Conservation (phyloP, 2,888 invertebrate genomes). For the Acanthosepion lycidas region DNA sequence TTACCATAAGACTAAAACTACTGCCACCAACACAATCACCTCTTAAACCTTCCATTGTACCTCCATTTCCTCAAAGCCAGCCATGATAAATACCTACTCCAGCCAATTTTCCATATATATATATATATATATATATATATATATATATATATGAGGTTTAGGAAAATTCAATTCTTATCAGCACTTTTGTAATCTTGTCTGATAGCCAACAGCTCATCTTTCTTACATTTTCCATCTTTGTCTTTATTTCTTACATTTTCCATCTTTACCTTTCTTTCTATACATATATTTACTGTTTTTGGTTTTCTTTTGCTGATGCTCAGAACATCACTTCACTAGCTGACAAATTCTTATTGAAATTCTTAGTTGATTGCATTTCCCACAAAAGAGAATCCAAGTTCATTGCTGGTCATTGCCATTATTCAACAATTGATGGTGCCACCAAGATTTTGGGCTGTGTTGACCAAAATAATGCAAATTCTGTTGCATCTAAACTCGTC, state of each 20-base stretch:
- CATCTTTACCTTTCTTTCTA: background rate
- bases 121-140: background rate
- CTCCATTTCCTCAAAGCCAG: background rate
- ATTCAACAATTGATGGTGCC: background rate
- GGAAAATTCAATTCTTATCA: background rate
- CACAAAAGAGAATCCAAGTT: background rate
- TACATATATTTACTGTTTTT: background rate
- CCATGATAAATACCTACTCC: background rate
- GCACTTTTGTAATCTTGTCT: background rate
- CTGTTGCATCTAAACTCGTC: no score
- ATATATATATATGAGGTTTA: background rate
- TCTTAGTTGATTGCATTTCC: background rate
- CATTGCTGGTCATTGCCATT: background rate
- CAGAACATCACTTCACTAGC: background rate
- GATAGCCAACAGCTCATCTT: background rate
- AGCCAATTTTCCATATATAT: background rate
- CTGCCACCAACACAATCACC: background rate
- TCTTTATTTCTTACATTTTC: background rate
- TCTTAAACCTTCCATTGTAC: background rate
- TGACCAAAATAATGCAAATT: background rate
- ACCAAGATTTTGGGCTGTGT: background rate
- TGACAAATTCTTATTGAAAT: background rate
- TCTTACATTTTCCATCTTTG: background rate
- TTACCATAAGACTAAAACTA: background rate
- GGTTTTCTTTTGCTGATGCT: background rate